A percentile compares a stretch with the other conserved stretches of the same genome.
Conservation (phyloP, 2,888 invertebrate genomes). For the Drosophila emarginata region DNA sequence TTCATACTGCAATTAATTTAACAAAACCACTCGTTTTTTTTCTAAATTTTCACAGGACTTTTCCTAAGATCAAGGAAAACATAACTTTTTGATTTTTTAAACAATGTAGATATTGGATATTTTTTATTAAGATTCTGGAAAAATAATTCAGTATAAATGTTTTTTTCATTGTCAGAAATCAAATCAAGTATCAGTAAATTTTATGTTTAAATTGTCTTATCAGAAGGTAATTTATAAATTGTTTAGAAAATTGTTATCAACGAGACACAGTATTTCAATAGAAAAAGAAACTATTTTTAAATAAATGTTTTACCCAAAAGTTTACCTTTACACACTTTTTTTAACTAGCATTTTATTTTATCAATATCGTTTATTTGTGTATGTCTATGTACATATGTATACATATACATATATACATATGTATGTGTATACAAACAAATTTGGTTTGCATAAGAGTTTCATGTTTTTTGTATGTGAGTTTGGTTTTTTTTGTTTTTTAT, state of each 20-base stretch:
- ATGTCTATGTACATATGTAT: too few species aligned
- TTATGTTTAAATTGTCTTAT: constrained; percentile 5
- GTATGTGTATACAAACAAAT: too few species aligned
- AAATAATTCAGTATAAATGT: constrained; percentile 16
- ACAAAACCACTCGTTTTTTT: too few species aligned
- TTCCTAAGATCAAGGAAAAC: too few species aligned
- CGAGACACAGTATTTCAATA: neutral
- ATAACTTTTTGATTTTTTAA: too few species aligned
- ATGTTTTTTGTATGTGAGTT: neutral
- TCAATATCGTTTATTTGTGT: too few species aligned
- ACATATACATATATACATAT: too few species aligned
- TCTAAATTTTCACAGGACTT: too few species aligned
- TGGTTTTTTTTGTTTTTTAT: neutral
- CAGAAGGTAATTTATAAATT: constrained; percentile 3
- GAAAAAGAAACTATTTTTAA: neutral
- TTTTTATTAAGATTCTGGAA: too few species aligned
- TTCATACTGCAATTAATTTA: too few species aligned
- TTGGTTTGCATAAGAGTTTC: neutral
- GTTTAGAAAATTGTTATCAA: neutral
- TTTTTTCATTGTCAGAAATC: neutral
- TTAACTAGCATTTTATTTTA: neutral
- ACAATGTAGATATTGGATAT: too few species aligned
- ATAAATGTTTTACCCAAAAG: neutral
- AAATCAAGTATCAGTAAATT: neutral
- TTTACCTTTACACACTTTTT: neutral